These are phyloP conservation scores for Meliscaeva auricollis DNA, from an alignment of 2,888 invertebrate species.

Conservation along the genomic window DNA sequence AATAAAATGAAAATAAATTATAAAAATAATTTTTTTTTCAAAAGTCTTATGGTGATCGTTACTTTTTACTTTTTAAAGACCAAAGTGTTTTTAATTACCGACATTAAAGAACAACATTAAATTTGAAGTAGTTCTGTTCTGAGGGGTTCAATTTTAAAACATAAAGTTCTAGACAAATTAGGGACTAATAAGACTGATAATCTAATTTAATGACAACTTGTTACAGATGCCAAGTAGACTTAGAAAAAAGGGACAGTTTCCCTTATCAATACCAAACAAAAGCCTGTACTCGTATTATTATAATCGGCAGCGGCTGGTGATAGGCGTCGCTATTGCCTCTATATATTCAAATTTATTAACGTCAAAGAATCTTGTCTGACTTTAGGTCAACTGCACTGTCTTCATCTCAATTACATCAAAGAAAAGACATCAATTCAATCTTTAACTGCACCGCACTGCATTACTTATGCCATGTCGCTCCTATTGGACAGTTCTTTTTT, in stretches of 20 bases:
- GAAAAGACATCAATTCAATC: slow-evolving; percentile 12
- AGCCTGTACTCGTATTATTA: background rate
- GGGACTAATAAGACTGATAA: background rate
- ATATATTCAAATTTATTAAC: slow-evolving; percentile 40
- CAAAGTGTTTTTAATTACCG: no score
- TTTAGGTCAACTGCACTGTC: slow-evolving; percentile 55
- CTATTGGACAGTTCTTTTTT: slow-evolving; percentile 2
- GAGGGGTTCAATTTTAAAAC: background rate
- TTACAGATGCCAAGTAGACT: background rate
- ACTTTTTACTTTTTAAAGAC: no score
- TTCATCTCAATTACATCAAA: slow-evolving; percentile 47
- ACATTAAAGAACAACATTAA: no score
- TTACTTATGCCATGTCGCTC: background rate
- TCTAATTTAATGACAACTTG: slow-evolving; percentile 1
- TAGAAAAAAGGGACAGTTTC: background rate
- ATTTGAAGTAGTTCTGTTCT: no score
- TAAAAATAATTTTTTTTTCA: no score
- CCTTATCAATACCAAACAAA: background rate
- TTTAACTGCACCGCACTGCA: background rate
- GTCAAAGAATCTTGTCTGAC: slow-evolving; percentile 57
- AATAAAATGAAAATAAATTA: no score
- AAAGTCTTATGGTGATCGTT: no score
- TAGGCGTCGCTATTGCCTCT: background rate
- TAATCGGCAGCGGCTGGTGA: background rate
- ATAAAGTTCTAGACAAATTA: slow-evolving; percentile 18